Conservation (phyloP, 1,140 invertebrate genomes). For the Panagrolaimus sp. region DNA sequence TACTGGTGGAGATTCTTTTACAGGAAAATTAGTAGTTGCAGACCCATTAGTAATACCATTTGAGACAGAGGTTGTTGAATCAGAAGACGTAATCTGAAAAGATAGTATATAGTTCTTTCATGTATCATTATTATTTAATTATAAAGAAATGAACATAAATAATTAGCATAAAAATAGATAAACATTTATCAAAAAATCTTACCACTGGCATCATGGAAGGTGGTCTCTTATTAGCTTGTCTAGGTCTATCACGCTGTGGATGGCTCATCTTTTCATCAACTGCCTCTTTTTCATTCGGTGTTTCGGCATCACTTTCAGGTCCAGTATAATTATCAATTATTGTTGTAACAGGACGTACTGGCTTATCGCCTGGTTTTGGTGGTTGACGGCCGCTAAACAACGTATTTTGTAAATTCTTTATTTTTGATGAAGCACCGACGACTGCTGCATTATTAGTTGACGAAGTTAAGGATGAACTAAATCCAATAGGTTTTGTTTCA, state of each 20-base stretch:
- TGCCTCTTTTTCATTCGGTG: background rate
- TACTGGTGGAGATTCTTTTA: background rate
- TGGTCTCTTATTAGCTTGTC: background rate
- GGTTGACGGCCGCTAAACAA: background rate
- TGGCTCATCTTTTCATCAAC: background rate
- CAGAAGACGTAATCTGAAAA: no score
- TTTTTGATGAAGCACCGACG: background rate
- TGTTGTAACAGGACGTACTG: background rate
- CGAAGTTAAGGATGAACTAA: no score
- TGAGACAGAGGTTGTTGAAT: no score
- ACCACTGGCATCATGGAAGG: background rate
- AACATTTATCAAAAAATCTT: background rate
- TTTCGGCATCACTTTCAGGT: background rate
- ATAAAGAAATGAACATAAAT: no score
- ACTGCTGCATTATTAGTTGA: no score
- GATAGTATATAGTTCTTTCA: no score
- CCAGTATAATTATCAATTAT: background rate
- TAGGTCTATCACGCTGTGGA: background rate
- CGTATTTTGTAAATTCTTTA: background rate
- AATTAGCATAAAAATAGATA: background rate
- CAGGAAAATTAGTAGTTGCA: background rate
- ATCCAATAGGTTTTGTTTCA: no score
- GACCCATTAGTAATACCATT: background rate
- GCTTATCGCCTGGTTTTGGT: slow-evolving; percentile 3
- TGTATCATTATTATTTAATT: no score